A percentile compares a stretch with the other conserved stretches of the same genome.
Evolutionary conservation across 2,888 invertebrate species (phyloP).

Genomic region (Drosophila paracracens): DNA sequence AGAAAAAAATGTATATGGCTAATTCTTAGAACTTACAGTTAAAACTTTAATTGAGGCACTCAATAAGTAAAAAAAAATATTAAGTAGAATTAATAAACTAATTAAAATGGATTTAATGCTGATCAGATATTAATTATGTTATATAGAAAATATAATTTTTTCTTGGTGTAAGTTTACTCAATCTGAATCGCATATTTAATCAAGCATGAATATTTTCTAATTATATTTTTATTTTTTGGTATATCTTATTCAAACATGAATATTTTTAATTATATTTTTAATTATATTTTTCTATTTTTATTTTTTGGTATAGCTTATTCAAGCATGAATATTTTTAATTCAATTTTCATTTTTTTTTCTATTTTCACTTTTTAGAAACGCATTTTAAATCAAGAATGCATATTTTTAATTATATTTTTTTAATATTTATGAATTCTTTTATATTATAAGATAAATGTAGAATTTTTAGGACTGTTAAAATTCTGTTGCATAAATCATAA

Average conservation of each 20-base stretch:
- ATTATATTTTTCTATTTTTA: no score
- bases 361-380: no score
- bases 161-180: accelerated
- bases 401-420: background rate
- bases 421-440: no score
- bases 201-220: no score
- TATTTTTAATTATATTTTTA: no score
- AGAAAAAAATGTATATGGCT: accelerated
- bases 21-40: background rate
- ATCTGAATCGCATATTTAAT: background rate
- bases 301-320: no score
- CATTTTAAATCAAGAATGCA: background rate
- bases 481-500: background rate
- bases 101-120: no score
- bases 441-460: background rate
- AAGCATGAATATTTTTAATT: no score
- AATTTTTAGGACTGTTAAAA: background rate
- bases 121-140: background rate
- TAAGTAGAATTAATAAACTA: background rate
- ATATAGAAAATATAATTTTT: background rate
- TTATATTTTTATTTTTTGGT: no score
- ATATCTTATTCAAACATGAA: no score
- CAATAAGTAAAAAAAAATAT: background rate
- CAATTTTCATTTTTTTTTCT: no score
- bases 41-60: background rate